phyloP scores from a whole-genome alignment of 2,888 invertebrate species.

The Nemoura dubitans region DNA sequence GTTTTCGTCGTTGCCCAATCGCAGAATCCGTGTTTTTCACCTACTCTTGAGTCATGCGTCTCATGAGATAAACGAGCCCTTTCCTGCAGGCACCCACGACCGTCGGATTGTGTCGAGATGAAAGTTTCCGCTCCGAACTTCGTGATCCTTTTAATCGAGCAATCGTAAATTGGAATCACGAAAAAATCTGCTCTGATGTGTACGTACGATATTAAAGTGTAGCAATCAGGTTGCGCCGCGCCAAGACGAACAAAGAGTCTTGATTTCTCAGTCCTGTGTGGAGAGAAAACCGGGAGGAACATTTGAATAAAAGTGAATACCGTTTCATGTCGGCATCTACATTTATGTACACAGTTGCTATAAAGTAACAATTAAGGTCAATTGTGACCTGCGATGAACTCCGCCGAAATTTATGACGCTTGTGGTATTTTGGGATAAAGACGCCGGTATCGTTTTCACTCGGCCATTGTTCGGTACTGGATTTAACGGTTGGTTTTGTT shows the following conservation, averaged over 20 bases:
- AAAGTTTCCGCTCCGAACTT: neutral
- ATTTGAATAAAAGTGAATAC: neutral
- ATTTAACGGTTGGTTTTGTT: neutral
- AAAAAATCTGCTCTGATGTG: neutral
- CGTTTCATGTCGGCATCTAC: neutral
- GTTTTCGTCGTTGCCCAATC: neutral
- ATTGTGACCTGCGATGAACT: neutral
- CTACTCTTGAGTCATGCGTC: neutral
- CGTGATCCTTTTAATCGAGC: neutral
- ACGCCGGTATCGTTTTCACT: constrained; percentile 2
- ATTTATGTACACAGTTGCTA: no score
- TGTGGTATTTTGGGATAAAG: neutral
- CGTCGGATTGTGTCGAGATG: neutral
- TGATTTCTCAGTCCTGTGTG: neutral
- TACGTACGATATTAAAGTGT: neutral
- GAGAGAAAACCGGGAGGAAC: neutral
- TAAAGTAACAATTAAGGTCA: neutral
- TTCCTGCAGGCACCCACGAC: neutral
- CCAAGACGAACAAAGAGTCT: neutral
- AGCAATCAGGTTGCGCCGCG: neutral
- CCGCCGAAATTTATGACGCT: neutral
- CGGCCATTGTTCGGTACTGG: neutral
- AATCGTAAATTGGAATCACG: neutral
- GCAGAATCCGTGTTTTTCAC: neutral
- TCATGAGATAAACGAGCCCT: neutral